Evolutionary conservation across 2,113 vertebrate genomes (phyloP).

Genomic region (Lycocorax pyrrhopterus): DNA sequence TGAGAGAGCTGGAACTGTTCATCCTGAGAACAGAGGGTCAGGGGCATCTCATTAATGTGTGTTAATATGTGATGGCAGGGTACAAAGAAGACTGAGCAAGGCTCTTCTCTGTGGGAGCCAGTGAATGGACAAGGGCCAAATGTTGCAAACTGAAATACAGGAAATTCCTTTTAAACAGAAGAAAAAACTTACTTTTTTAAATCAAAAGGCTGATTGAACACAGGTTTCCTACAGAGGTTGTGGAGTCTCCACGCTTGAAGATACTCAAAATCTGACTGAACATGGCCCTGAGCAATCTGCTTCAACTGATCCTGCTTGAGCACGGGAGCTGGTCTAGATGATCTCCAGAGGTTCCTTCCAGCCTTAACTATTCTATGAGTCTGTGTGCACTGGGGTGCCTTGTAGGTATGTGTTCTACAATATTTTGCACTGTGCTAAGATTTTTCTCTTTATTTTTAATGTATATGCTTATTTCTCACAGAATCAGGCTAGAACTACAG

Average conservation of each 20-base stretch:
- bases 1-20: neutral
- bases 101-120: neutral
- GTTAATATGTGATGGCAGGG: neutral
- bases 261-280: neutral
- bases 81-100: neutral
- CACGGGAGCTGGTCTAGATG: rapidly evolving
- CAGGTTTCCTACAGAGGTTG: neutral
- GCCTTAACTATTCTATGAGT: neutral
- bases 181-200: neutral
- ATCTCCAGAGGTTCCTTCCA: neutral
- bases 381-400: neutral
- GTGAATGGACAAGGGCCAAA: neutral
- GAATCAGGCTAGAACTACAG: neutral
- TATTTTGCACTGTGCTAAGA: neutral
- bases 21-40: neutral
- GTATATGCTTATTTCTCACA: neutral
- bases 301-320: neutral
- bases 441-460: neutral
- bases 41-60: neutral
- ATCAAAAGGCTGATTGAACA: neutral
- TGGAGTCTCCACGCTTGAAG: neutral
- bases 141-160: neutral
- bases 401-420: neutral
- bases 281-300: neutral
- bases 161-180: neutral